Conservation (phyloP, 2,888 invertebrate species). For the Heliconius erato region DNA sequence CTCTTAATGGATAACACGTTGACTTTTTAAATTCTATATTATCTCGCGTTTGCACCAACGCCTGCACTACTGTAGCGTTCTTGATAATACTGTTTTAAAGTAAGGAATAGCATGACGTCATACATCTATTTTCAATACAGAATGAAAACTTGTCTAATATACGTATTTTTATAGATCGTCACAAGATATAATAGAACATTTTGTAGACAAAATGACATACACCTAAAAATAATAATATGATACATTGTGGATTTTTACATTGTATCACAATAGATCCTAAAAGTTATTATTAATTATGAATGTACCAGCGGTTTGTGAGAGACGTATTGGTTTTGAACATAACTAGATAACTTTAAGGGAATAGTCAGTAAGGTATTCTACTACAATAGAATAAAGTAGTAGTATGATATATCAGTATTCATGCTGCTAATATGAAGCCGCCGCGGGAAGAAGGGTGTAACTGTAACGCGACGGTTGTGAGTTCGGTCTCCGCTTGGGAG, state of each 20-base stretch:
- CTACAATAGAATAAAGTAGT: too few species aligned
- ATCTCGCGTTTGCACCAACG: constrained; percentile 13
- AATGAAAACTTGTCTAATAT: background rate
- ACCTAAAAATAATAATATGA: too few species aligned
- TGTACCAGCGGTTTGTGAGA: background rate
- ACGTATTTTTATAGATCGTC: background rate
- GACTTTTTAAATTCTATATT: constrained; percentile 20
- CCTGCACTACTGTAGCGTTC: background rate
- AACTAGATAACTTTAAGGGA: too few species aligned
- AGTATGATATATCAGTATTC: too few species aligned
- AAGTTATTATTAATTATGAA: background rate
- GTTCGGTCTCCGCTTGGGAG: too few species aligned
- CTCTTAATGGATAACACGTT: constrained; percentile 28
- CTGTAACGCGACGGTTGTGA: too few species aligned
- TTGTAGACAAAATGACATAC: background rate
- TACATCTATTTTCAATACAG: constrained; percentile 13
- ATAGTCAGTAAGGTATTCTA: too few species aligned
- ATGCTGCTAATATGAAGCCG: too few species aligned
- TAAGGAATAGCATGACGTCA: constrained; percentile 18
- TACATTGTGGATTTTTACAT: background rate
- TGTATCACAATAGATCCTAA: background rate
- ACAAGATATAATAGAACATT: background rate
- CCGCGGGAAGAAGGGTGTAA: too few species aligned
- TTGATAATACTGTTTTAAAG: constrained; percentile 13
- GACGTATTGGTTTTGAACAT: background rate